phyloP scores from a whole-genome alignment of 2,113 vertebrate species.

The Platanista minor region DNA sequence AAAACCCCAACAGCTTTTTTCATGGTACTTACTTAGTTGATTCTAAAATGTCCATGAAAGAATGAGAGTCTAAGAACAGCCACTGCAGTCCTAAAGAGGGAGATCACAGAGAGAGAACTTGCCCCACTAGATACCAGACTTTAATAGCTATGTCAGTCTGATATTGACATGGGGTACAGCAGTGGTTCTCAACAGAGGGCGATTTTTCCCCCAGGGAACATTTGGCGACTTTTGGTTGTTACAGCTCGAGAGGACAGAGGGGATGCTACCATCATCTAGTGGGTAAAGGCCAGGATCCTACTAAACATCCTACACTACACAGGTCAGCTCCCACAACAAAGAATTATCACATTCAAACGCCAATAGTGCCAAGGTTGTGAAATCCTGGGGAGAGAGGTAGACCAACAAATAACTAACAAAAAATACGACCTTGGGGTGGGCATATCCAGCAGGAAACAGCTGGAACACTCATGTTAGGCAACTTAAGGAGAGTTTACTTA shows the following conservation, averaged over 20 bases:
- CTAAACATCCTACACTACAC: not conserved
- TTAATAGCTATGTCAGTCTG: not conserved
- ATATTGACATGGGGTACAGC: not conserved
- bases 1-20: not conserved
- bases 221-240: not conserved
- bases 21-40: not conserved
- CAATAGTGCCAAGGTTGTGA: not conserved
- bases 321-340: not conserved
- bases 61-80: not conserved
- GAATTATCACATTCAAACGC: not conserved
- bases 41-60: not conserved
- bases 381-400: not conserved
- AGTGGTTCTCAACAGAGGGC: not conserved
- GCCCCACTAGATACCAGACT: not conserved
- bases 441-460: not conserved
- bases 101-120: not conserved
- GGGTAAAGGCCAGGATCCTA: not conserved
- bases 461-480: not conserved
- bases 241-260: not conserved
- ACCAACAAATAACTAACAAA: not conserved
- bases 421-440: not conserved
- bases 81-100: not conserved
- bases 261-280: not conserved
- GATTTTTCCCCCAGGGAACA: not conserved
- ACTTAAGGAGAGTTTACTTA: not conserved